Percentiles rank a stretch among this genome's conserved stretches.
Evolutionary conservation across 2,113 vertebrate species (phyloP).

Genomic region (Dermatemys mawii): DNA sequence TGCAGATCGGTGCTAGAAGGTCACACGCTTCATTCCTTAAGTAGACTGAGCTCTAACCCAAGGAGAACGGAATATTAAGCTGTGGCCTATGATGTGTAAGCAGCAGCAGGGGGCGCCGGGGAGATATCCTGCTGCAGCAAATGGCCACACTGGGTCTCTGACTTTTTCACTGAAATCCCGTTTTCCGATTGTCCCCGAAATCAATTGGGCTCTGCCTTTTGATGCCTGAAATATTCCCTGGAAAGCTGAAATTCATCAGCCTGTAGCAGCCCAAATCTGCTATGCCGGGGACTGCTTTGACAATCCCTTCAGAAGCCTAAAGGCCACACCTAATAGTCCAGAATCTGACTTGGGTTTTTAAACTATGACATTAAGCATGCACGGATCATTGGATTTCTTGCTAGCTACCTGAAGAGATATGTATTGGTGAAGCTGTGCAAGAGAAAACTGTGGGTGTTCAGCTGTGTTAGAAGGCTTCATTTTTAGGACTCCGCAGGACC

Average conservation of each 20-base stretch:
- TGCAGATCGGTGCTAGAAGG: too few species aligned
- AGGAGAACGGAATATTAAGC: neutral
- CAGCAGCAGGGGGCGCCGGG: neutral
- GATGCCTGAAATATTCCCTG: neutral
- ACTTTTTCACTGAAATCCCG: neutral
- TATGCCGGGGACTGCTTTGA: too few species aligned
- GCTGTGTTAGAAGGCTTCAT: neutral
- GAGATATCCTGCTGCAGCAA: neutral
- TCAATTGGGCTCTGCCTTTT: neutral
- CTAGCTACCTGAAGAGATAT: neutral
- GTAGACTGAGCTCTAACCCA: neutral
- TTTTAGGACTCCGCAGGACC: neutral
- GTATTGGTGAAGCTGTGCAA: neutral
- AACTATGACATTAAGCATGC: too few species aligned
- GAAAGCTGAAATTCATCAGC: neutral
- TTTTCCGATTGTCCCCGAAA: neutral
- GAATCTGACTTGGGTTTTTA: neutral
- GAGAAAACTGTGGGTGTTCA: neutral
- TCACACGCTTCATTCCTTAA: neutral
- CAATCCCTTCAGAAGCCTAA: neutral
- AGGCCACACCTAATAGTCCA: neutral
- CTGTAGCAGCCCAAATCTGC: neutral
- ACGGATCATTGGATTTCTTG: neutral
- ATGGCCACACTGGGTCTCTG: neutral
- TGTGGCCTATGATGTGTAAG: neutral